Percentiles rank a stretch among this genome's conserved stretches.
Conservation (phyloP, 2,797 vertebrate genomes). For the Sandelia bainsii region DNA sequence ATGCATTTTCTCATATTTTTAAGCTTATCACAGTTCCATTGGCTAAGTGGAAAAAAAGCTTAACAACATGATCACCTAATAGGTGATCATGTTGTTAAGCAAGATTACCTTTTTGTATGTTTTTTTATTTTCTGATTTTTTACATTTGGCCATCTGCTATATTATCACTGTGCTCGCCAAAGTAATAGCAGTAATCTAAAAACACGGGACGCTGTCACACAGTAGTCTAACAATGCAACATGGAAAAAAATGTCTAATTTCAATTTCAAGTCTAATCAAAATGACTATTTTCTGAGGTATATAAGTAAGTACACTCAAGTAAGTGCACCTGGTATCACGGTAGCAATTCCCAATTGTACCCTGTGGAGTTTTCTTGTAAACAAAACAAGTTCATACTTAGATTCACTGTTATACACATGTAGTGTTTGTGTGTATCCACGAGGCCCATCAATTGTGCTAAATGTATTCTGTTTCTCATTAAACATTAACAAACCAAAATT, state of each 20-base stretch:
- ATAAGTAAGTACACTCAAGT: too few species aligned
- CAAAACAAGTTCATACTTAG: too few species aligned
- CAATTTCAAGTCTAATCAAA: too few species aligned
- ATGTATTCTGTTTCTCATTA: background rate
- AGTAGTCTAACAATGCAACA: too few species aligned
- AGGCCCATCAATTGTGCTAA: too few species aligned
- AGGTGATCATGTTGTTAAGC: too few species aligned
- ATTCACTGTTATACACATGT: too few species aligned
- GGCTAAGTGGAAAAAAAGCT: background rate
- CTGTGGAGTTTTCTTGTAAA: too few species aligned
- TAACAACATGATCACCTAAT: too few species aligned
- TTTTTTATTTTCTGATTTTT: too few species aligned
- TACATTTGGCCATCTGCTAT: background rate
- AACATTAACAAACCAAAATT: background rate
- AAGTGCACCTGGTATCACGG: background rate
- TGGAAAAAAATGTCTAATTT: too few species aligned
- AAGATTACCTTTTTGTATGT: background rate
- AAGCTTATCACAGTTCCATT: background rate
- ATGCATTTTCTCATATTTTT: background rate
- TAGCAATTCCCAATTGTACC: background rate
- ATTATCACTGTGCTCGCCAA: background rate
- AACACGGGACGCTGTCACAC: background rate
- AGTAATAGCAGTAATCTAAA: background rate
- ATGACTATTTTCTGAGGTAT: background rate
- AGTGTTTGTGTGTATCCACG: background rate